Evolutionary conservation across 2,113 vertebrate genomes (phyloP).

Genomic region (Hipposideros armiger): DNA sequence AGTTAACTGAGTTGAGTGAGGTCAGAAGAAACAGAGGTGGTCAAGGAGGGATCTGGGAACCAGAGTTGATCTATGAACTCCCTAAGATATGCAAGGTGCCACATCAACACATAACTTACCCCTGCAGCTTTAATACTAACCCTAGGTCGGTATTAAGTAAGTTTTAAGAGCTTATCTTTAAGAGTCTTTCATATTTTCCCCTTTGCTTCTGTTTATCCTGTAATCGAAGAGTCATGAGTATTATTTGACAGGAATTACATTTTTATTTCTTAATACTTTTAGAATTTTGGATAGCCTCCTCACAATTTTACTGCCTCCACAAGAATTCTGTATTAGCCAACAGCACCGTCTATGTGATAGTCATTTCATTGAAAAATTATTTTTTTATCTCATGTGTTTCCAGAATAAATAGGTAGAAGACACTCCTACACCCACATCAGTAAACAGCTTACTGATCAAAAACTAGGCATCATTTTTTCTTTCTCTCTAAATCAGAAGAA

Average conservation of each 20-base stretch:
- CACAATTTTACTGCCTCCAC: not conserved
- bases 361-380: slow-evolving; percentile 36
- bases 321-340: not conserved
- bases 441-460: slow-evolving; percentile 67
- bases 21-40: not conserved
- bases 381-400: slow-evolving; percentile 64
- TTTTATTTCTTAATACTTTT: not conserved
- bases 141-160: no score
- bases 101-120: accelerated
- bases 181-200: not conserved
- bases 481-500: slow-evolving; percentile 56
- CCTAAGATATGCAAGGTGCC: not conserved
- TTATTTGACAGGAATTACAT: not conserved
- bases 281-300: not conserved
- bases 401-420: slow-evolving; percentile 65
- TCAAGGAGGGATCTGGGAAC: not conserved
- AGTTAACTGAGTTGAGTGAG: not conserved
- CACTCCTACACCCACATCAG: not conserved
- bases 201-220: not conserved
- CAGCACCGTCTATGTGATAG: not conserved
- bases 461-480: slow-evolving; percentile 15
- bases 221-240: not conserved
- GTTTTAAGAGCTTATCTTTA: not conserved
- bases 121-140: not conserved
- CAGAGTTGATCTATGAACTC: not conserved